Conservation (phyloP, 2,888 invertebrate genomes). For the Agrotis clavis region DNA sequence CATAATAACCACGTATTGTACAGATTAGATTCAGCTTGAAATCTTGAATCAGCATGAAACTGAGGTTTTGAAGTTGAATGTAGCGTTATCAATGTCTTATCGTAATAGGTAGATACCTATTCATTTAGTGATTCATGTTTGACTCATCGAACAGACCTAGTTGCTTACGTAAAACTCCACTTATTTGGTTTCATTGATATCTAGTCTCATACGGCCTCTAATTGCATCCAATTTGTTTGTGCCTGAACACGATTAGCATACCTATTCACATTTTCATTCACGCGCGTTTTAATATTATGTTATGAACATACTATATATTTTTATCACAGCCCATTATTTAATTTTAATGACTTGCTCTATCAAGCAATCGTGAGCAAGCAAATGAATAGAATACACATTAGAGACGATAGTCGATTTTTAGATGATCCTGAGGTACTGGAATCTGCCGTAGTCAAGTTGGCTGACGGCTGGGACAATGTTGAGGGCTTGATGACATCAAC, state of each 20-base stretch:
- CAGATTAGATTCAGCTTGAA: background rate
- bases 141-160: background rate
- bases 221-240: constrained; percentile 42
- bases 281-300: constrained; percentile 64
- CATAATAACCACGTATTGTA: background rate
- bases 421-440: constrained; percentile 76
- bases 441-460: constrained; percentile 79
- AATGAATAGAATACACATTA: constrained; percentile 70
- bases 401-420: constrained; percentile 59
- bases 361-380: constrained; percentile 78
- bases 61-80: background rate
- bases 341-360: constrained; percentile 72
- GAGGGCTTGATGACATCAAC: constrained; percentile 86
- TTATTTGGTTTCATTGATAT: constrained; percentile 14
- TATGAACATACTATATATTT: constrained; percentile 69
- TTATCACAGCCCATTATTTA: constrained; percentile 88
- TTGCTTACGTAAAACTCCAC: background rate
- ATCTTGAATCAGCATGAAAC: background rate
- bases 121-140: background rate
- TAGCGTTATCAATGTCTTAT: background rate
- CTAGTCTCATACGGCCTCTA: constrained; percentile 9
- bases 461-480: constrained; percentile 77
- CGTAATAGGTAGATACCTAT: background rate
- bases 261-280: constrained; percentile 53
- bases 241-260: constrained; percentile 50